These are phyloP conservation scores for Tinamus guttatus DNA, from an alignment of 2,113 vertebrate species.

Conservation along the genomic window DNA sequence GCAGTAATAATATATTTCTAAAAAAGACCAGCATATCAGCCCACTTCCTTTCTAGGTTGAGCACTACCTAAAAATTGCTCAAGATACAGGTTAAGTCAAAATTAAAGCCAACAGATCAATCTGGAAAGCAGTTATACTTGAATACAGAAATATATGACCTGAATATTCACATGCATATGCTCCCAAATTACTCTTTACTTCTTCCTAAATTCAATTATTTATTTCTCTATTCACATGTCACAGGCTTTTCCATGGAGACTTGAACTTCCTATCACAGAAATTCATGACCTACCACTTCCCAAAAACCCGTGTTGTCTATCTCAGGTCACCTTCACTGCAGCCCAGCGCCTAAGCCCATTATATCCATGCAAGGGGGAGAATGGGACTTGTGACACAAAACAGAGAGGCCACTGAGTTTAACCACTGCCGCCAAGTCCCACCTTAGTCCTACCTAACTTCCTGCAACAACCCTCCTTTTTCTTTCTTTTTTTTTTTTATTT, in stretches of 20 bases:
- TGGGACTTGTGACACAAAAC: neutral
- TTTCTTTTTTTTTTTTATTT: neutral
- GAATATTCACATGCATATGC: neutral
- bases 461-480: neutral
- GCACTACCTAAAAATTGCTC: neutral
- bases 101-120: neutral
- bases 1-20: neutral
- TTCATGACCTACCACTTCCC: neutral
- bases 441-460: neutral
- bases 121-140: neutral
- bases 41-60: neutral
- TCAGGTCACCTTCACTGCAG: neutral
- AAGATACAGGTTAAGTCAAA: neutral
- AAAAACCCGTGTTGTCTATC: neutral
- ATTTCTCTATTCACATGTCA: neutral
- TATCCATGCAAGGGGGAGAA: neutral
- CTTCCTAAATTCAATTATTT: neutral
- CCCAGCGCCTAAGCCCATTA: neutral
- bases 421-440: neutral
- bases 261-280: neutral
- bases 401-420: neutral
- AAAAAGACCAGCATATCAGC: neutral
- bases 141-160: neutral
- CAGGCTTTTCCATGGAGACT: neutral
- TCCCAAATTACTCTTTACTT: neutral